phyloP scores from a whole-genome alignment of 1,140 invertebrate genomes.

The Halotydeus destructor region DNA sequence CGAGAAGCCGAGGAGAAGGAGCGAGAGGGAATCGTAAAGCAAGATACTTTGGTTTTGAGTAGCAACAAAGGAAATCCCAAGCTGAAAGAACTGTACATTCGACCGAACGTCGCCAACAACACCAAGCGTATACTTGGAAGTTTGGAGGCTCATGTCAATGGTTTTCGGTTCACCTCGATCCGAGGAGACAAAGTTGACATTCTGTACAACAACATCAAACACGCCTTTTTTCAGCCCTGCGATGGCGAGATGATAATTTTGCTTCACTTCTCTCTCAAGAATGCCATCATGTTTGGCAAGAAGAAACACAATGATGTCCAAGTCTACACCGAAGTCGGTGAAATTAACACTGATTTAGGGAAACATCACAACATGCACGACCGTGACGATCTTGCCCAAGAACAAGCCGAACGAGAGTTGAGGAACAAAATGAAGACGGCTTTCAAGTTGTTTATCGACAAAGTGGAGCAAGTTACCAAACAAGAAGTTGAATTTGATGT shows the following conservation, averaged over 20 bases:
- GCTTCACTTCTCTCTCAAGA: slow-evolving; percentile 94
- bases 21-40: slow-evolving; percentile 88
- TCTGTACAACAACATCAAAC: slow-evolving; percentile 97
- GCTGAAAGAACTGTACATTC: slow-evolving; percentile 91
- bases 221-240: slow-evolving; percentile 98
- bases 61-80: slow-evolving; percentile 95
- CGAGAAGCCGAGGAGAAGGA: slow-evolving; percentile 94
- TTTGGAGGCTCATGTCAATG: slow-evolving; percentile 88
- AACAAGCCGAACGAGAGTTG: slow-evolving; percentile 91
- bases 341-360: slow-evolving; percentile 95
- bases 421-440: slow-evolving; percentile 88
- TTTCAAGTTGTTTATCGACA: slow-evolving; percentile 95
- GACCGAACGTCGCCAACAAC: slow-evolving; percentile 88
- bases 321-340: slow-evolving; percentile 98
- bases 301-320: slow-evolving; percentile 98
- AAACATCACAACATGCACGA: slow-evolving; percentile 99
- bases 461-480: slow-evolving; percentile 88
- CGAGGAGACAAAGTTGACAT: slow-evolving; percentile 98
- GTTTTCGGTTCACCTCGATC: slow-evolving; percentile 89
- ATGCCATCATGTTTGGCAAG: slow-evolving; percentile 97
- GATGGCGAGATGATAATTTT: slow-evolving; percentile 99
- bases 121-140: slow-evolving; percentile 75
- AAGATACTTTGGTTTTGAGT: slow-evolving; percentile 86
- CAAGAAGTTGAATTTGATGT: slow-evolving; percentile 95
- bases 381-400: slow-evolving; percentile 89